Percentiles rank a stretch among this genome's conserved stretches.
phyloP scores from a whole-genome alignment of 2,113 vertebrate species.

The Gorilla gorilla region DNA sequence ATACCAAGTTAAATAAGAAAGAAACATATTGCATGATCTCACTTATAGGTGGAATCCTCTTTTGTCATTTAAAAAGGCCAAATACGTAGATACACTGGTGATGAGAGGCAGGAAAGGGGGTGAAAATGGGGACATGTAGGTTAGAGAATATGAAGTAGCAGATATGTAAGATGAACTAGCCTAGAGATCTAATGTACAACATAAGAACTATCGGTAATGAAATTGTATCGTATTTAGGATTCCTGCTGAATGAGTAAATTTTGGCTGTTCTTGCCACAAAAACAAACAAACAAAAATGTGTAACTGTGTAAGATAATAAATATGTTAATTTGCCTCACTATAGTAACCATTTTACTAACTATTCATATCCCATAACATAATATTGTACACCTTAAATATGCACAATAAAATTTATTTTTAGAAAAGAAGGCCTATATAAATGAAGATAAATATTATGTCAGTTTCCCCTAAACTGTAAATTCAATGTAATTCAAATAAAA shows the following conservation, averaged over 20 bases:
- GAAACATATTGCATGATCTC: neutral
- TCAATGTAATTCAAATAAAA: neutral
- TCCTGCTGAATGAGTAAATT: neutral
- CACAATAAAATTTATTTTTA: neutral
- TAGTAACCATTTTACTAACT: neutral
- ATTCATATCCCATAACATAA: neutral
- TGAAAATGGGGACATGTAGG: neutral
- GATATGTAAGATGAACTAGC: neutral
- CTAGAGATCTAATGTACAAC: neutral
- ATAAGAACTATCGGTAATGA: neutral
- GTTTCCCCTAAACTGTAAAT: neutral
- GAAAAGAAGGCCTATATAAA: neutral
- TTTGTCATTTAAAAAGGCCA: neutral
- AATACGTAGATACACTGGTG: neutral
- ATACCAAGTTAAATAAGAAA: neutral
- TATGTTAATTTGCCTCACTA: neutral
- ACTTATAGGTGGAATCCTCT: too few species aligned
- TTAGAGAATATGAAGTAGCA: neutral
- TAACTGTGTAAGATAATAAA: neutral
- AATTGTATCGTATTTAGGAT: neutral
- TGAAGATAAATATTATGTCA: neutral
- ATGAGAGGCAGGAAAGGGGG: neutral
- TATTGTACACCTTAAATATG: neutral
- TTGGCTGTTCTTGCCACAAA: neutral
- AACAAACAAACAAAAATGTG: neutral